Conservation (phyloP, 2,113 vertebrate genomes). For the Hirundichthys speculiger region DNA sequence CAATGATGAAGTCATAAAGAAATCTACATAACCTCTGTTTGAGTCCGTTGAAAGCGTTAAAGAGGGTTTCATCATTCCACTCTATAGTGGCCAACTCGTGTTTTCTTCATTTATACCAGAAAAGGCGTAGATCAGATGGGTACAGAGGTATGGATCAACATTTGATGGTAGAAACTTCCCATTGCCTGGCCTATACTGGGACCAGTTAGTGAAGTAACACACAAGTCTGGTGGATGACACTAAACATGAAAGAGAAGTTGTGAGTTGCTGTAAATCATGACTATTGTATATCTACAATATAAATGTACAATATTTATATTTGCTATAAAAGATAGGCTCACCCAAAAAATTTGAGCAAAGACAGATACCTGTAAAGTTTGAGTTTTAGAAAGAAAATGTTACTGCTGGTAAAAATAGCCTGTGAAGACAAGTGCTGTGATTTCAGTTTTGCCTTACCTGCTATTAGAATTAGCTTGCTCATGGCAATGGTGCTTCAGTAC, state of each 20-base stretch:
- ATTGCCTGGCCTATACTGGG: conserved; percentile 81
- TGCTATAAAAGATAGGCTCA: conserved; percentile 38
- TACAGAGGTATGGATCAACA: conserved; percentile 82
- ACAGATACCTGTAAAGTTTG: conserved; percentile 53
- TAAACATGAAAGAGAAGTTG: neutral
- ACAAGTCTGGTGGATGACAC: conserved; percentile 81
- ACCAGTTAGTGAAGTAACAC: conserved; percentile 90
- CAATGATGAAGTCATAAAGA: neutral
- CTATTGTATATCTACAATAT: neutral
- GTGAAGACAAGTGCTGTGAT: neutral
- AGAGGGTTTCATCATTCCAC: conserved; percentile 84
- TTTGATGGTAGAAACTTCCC: conserved; percentile 77
- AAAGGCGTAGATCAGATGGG: conserved; percentile 88
- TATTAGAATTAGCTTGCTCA: conserved; percentile 44
- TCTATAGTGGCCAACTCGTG: conserved; percentile 80
- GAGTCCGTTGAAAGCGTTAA: conserved; percentile 81
- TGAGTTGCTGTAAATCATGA: neutral
- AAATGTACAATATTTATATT: neutral
- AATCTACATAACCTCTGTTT: conserved; percentile 77
- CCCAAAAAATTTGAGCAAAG: conserved; percentile 46
- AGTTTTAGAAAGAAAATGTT: conserved; percentile 17
- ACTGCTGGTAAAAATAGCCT: neutral
- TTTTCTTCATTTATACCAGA: conserved; percentile 81
- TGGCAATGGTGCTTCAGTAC: conserved; percentile 2
- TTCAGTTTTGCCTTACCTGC: conserved; percentile 47